These are phyloP conservation scores for Pipistrellus nathusii DNA, from an alignment of 2,797 vertebrate species.

Conservation along the genomic window DNA sequence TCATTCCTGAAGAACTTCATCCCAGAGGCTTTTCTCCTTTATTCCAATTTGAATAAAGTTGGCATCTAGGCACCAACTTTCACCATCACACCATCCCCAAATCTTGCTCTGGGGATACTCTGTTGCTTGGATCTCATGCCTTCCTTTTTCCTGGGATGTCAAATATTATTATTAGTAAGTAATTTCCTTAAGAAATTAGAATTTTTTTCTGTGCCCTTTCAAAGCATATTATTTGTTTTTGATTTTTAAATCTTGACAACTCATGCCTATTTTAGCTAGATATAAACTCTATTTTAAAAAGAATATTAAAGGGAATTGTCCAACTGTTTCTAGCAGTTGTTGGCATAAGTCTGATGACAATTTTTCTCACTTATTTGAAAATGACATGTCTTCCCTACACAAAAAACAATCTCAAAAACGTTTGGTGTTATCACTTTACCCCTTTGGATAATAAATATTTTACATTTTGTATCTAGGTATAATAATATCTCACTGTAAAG, in stretches of 20 bases:
- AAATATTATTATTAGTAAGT: neutral
- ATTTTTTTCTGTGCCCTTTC: neutral
- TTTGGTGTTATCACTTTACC: neutral
- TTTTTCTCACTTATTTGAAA: neutral
- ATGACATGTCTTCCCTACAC: neutral
- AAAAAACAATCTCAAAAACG: neutral
- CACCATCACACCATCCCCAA: too few species aligned
- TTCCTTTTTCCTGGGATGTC: neutral
- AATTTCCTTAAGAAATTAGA: neutral
- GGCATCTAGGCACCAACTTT: neutral
- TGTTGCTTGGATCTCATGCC: neutral
- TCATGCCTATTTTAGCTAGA: neutral
- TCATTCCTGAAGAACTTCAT: neutral
- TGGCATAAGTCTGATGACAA: neutral
- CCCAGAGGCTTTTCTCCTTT: neutral
- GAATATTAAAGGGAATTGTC: neutral
- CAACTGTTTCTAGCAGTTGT: neutral
- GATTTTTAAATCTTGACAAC: neutral
- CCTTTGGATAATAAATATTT: neutral
- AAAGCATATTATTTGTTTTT: neutral
- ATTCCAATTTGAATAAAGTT: neutral
- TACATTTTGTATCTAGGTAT: neutral
- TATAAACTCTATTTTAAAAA: neutral
- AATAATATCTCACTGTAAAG: neutral
- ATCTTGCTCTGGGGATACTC: neutral